phyloP scores from a whole-genome alignment of 2,113 vertebrate species.

The Sclerurus mexicanus region DNA sequence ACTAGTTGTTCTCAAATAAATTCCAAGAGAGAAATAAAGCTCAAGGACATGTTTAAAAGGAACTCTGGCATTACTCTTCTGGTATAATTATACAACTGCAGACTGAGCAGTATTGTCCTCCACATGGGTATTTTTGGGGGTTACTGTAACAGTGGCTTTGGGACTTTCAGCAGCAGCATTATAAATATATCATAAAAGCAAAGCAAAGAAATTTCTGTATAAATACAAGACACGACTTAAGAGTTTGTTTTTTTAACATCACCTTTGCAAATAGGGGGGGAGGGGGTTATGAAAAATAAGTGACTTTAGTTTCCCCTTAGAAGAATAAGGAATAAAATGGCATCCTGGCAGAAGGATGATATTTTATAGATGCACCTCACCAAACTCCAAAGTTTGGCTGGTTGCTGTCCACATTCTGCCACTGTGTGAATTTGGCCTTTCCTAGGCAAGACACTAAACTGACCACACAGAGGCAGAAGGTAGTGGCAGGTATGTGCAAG shows the following conservation, averaged over 20 bases:
- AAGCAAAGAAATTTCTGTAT: not conserved
- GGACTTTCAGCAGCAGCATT: not conserved
- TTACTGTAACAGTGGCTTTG: not conserved
- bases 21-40: slow-evolving; percentile 23
- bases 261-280: not conserved
- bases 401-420: not conserved
- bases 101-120: slow-evolving; percentile 1
- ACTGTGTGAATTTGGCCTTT: not conserved
- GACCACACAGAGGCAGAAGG: not conserved
- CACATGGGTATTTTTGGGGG: not conserved
- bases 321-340: not conserved
- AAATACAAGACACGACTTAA: not conserved
- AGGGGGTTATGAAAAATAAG: not conserved
- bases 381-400: not conserved
- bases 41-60: not conserved
- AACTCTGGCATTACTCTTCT: not conserved
- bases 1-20: not conserved
- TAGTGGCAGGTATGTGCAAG: rapidly evolving
- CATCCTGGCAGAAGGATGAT: not conserved
- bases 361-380: not conserved
- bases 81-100: not conserved
- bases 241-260: not conserved
- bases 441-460: not conserved
- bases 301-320: not conserved
- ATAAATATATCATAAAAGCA: not conserved